Evolutionary conservation across 2,113 vertebrate genomes (phyloP).

Genomic region (Melozone crissalis): DNA sequence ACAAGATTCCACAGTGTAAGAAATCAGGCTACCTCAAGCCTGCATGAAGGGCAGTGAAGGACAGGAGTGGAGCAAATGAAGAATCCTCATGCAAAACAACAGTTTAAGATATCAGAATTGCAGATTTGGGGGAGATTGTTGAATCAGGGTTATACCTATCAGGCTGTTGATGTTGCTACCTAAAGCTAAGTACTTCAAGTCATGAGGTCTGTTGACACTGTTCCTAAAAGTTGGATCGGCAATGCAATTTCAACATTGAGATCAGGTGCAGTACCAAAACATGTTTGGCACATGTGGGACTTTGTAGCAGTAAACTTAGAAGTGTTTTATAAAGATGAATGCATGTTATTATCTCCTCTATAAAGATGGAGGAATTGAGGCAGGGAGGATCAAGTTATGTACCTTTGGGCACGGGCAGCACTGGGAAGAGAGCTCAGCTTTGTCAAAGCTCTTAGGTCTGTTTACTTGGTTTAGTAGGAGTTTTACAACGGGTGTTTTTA

Average conservation of each 20-base stretch:
- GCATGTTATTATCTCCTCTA: background rate
- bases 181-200: background rate
- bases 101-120: background rate
- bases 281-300: background rate
- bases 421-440: background rate
- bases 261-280: background rate
- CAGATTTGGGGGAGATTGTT: background rate
- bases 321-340: background rate
- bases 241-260: background rate
- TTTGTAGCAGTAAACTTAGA: background rate
- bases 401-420: background rate
- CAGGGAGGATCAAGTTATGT: background rate
- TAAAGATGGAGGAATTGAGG: background rate
- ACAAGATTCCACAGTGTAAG: background rate
- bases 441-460: background rate
- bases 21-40: background rate
- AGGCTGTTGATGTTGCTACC: background rate
- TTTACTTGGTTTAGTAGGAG: background rate
- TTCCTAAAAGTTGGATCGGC: background rate
- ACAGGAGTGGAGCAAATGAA: background rate
- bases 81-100: background rate
- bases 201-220: rapidly evolving
- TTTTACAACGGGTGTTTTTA: background rate
- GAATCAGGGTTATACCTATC: background rate
- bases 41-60: background rate